Evolutionary conservation across 2,113 vertebrate species (phyloP).

Genomic region (Prunella himalayana): DNA sequence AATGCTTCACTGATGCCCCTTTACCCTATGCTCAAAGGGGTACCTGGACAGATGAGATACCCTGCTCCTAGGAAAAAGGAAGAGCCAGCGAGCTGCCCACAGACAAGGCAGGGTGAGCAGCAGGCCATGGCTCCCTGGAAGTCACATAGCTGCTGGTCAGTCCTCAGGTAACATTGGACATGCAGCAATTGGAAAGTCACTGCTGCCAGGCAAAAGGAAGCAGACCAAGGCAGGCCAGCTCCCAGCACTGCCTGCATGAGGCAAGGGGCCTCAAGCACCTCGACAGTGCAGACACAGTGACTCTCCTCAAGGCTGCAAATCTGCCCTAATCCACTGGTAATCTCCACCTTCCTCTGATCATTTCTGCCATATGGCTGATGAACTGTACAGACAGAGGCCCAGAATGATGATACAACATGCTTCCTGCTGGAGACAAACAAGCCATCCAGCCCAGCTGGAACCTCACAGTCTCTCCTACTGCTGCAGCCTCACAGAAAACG

Average conservation of each 20-base stretch:
- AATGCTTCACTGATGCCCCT: background rate
- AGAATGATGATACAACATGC: background rate
- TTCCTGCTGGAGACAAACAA: background rate
- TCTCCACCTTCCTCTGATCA: conserved; percentile 29
- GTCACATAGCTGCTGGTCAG: background rate
- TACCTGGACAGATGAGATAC: rapidly evolving
- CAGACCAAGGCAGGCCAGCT: background rate
- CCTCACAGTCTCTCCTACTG: background rate
- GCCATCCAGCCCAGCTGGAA: background rate
- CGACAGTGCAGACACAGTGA: background rate
- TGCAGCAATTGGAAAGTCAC: background rate
- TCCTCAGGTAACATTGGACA: background rate
- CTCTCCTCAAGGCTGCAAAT: background rate
- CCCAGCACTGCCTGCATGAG: background rate
- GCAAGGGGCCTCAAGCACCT: background rate
- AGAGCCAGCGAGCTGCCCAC: background rate
- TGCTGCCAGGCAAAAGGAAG: rapidly evolving
- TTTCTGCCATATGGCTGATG: conserved; percentile 47
- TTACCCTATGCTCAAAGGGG: background rate
- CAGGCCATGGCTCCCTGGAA: background rate
- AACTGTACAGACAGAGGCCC: background rate
- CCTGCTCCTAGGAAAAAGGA: background rate
- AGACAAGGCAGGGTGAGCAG: background rate
- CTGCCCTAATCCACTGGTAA: conserved; percentile 35
- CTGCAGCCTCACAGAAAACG: background rate